Conservation (phyloP, 2,888 invertebrate genomes). For the Nephrotoma flavescens region DNA sequence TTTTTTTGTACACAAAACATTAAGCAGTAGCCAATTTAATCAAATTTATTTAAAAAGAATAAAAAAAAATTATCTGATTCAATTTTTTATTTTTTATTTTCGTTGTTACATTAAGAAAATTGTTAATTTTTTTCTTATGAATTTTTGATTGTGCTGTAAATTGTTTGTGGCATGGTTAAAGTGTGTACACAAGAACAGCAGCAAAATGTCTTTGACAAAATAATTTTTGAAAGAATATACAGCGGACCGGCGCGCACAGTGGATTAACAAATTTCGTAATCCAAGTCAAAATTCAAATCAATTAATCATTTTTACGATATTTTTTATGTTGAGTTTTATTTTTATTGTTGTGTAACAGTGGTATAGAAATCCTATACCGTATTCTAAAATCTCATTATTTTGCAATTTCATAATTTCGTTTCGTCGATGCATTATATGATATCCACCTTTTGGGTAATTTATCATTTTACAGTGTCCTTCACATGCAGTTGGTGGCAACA, state of each 20-base stretch:
- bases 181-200: background rate
- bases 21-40: background rate
- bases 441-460: background rate
- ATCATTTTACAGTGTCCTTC: background rate
- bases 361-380: background rate
- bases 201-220: background rate
- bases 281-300: background rate
- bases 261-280: background rate
- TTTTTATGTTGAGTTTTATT: background rate
- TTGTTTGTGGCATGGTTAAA: background rate
- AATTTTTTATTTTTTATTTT: background rate
- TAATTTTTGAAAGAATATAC: background rate
- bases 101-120: background rate
- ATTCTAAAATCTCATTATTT: background rate
- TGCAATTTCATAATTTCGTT: background rate
- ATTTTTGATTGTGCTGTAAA: background rate
- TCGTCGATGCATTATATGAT: background rate
- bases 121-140: background rate
- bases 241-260: background rate
- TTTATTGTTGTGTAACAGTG: background rate
- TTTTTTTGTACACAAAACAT: background rate
- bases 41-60: background rate
- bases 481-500: background rate
- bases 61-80: background rate
- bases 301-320: background rate